These are phyloP conservation scores for Taphrorychus bicolor DNA, from an alignment of 2,888 invertebrate species.

Conservation along the genomic window DNA sequence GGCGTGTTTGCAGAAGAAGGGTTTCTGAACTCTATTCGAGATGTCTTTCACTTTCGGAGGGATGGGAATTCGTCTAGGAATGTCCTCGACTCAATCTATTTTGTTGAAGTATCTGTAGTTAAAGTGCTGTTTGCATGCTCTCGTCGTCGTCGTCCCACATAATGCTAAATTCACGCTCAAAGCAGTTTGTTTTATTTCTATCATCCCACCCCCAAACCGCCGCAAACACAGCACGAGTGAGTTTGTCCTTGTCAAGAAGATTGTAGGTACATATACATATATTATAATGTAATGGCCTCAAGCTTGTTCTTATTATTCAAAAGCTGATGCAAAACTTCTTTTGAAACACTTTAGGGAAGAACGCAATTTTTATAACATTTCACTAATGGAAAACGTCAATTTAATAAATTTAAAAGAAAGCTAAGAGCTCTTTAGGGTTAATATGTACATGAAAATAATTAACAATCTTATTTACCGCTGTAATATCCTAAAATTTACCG, in stretches of 20 bases:
- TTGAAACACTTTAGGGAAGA: not conserved
- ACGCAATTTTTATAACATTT: not conserved
- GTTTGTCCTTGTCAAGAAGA: conserved; percentile 1
- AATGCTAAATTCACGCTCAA: not conserved
- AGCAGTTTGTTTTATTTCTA: not conserved
- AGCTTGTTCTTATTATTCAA: not conserved
- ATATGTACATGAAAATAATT: not conserved
- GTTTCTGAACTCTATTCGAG: not conserved
- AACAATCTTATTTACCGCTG: not conserved
- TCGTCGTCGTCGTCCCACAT: not conserved
- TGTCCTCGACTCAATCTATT: not conserved
- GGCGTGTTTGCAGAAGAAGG: not conserved
- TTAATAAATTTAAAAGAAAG: too few species aligned
- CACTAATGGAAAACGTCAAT: not conserved
- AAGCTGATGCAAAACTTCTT: not conserved
- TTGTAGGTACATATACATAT: not conserved
- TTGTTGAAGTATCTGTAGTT: not conserved
- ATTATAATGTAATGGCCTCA: not conserved
- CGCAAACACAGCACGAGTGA: not conserved
- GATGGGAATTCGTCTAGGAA: not conserved
- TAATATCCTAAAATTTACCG: not conserved
- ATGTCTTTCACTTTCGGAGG: not conserved
- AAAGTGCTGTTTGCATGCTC: not conserved
- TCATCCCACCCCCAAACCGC: not conserved
- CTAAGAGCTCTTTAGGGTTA: too few species aligned